Base-by-base conservation (phyloP, 1,140 invertebrate species). In the Apolygus lucorum region DNA sequence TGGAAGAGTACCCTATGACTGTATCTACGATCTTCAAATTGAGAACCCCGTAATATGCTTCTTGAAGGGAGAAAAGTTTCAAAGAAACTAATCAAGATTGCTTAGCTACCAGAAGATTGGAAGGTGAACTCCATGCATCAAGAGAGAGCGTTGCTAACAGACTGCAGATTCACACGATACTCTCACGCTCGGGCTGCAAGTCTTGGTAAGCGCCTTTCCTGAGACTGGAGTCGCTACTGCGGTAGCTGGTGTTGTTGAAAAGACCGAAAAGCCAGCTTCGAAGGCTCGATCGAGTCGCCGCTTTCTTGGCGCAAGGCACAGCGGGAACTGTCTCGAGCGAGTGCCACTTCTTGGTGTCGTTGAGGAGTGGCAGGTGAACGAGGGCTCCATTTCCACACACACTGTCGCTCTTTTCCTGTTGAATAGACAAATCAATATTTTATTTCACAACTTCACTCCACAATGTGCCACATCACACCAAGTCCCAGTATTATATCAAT, bases 331-430 rank as follows among this genome's bases (percentile, higher is more conserved):
- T 74, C 81, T 91, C 89, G 25, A 91, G 79, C n/a, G 90, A 91
- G 73, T 84, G 85, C 86, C 89, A 91, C 74, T 87, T 83, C 78
- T 90, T 89, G 25, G 84, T 78, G 75, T 83, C 79, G 72, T 85
- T 78, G 79, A 74, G 76, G 72, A 73, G 75, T 21, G 79, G 79
- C 74, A 78, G 65, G 77, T 78, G 66, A 74, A 75, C 79, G 78
- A 79, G 80, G 80, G 78, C 77, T 76, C 78, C 80, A 79, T 76
- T 73, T 25, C 71, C 70, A 71, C 80, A 49, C 79, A 78, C 71
- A 77, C 80, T 75, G n/a, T 24, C 66, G 8, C 25, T 71, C 22
- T 72, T 62, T 14, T 72, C 67, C 70, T 71, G 34, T 14, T 62
- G 68, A 27, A n/a, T n/a, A n/a, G n/a, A n/a, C n/a, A n/a, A n/a